Base-by-base conservation (phyloP, 2,888 invertebrate genomes). In the Tetranychus piercei region DNA sequence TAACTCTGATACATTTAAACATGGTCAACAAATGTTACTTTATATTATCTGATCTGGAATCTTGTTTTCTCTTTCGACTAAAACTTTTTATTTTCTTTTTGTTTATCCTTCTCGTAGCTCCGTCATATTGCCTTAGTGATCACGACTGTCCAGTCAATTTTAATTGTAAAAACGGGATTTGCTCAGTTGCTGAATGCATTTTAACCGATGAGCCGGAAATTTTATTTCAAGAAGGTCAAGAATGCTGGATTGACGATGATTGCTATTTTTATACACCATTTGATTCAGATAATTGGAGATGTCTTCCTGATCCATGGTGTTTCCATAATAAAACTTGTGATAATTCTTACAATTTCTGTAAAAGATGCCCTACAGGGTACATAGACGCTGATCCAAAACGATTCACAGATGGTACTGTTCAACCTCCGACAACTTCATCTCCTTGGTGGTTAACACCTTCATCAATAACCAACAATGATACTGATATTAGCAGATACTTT, bases 101-200 rank as follows among this genome's bases (percentile, higher is more conserved):
- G n/a, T 67, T 67, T 67, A 20, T 18, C 18, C 18, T 67, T 67
- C n/a, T 67, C n/a, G n/a, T n/a, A 67, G 67, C 67, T 3, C 23
- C 67, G n/a, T 5, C 23, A 67, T n/a, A 11, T 22, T 67, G 67
- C 23, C 67, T 20, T 0, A 67, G 23, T 0, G 67, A 67, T 67
- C 67, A 22, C 23, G 22, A 67, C 6, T 67, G 67, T 67, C 67
- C 67, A 67, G 1, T 67, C 67, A 67, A 22, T 67, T 67, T 67
- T 6, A 67, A 67, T 23, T 67, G 67, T 67, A 67, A 67, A 18
- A 9, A 7, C 9, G 23, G 23, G 0, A 11, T 22, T 3, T 67
- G 67, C 67, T 11, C 23, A 9, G n/a, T 67, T 67, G 67, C 67
- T 22, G 22, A 67, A 18, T 67, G 67, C n/a, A 9, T 8, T 6